Percentiles rank a stretch among this genome's conserved stretches.
phyloP scores from a whole-genome alignment of 2,797 vertebrate genomes.

The Cyprinodon diabolis region DNA sequence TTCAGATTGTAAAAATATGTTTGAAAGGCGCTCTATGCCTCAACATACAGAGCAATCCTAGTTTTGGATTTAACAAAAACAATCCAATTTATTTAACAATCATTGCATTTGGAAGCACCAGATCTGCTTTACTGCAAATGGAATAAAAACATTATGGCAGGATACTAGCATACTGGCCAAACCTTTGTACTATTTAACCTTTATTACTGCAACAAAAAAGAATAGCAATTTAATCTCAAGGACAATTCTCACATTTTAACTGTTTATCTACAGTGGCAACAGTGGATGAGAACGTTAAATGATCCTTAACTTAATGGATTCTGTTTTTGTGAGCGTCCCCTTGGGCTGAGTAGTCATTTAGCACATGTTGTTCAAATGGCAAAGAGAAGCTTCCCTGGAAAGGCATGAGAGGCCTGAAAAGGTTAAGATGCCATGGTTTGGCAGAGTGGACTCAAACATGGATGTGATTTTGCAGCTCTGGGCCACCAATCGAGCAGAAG shows the following conservation, averaged over 20 bases:
- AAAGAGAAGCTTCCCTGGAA: slow-evolving; percentile 51
- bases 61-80: slow-evolving; percentile 6
- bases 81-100: neutral
- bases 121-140: slow-evolving; percentile 27
- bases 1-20: neutral
- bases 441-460: slow-evolving; percentile 49
- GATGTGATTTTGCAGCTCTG: slow-evolving; percentile 13
- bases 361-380: slow-evolving; percentile 68
- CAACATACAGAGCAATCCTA: neutral
- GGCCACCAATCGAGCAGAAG: slow-evolving; percentile 55
- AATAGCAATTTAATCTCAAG: slow-evolving; percentile 65
- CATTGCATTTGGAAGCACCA: slow-evolving; percentile 1
- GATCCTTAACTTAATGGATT: slow-evolving; percentile 74
- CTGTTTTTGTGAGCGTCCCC: slow-evolving; percentile 63
- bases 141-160: slow-evolving; percentile 24
- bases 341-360: slow-evolving; percentile 64
- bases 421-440: slow-evolving; percentile 63
- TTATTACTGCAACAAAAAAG: slow-evolving; percentile 27
- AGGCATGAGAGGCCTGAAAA: slow-evolving; percentile 42
- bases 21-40: slow-evolving; percentile 5
- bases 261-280: slow-evolving; percentile 56
- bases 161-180: slow-evolving; percentile 23
- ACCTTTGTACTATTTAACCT: slow-evolving; percentile 19
- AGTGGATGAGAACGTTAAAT: slow-evolving; percentile 60
- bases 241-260: slow-evolving; percentile 48